phyloP scores from a whole-genome alignment of 2,113 vertebrate genomes.

The Suncus etruscus region DNA sequence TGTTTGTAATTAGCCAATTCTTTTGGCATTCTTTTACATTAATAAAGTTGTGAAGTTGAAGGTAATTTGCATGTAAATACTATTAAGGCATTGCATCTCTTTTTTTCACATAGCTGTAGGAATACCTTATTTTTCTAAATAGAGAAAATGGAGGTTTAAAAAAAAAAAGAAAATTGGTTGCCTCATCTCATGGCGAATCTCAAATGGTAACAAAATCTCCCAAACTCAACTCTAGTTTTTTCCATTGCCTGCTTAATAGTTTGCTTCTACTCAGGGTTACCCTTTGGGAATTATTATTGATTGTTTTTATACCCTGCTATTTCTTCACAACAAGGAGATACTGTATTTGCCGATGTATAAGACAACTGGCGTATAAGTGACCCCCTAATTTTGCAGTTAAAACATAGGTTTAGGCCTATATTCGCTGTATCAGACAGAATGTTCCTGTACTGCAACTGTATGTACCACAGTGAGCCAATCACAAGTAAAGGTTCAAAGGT shows the following conservation, averaged over 20 bases:
- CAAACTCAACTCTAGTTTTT: conserved; percentile 11
- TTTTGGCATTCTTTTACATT: conserved; percentile 18
- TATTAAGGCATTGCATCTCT: background rate
- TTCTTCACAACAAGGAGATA: background rate
- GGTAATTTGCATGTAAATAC: background rate
- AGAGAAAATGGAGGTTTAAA: conserved; percentile 1
- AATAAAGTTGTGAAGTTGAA: background rate
- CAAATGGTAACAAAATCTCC: conserved; percentile 36
- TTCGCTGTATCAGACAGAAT: too few species aligned
- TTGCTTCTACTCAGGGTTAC: background rate
- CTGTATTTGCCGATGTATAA: too few species aligned
- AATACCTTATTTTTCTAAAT: conserved; percentile 26
- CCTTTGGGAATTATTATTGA: background rate
- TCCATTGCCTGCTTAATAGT: background rate
- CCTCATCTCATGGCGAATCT: conserved; percentile 37
- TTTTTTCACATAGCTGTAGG: conserved; percentile 33
- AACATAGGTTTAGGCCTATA: too few species aligned
- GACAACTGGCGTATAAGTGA: too few species aligned
- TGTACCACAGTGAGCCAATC: too few species aligned
- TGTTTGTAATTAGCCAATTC: conserved; percentile 31
- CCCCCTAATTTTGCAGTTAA: too few species aligned
- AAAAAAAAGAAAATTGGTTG: conserved; percentile 10
- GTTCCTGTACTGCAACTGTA: too few species aligned
- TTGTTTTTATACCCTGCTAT: background rate
- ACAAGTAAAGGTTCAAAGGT: too few species aligned